Conservation (phyloP, 2,888 invertebrate species). For the Trisateles emortualis region DNA sequence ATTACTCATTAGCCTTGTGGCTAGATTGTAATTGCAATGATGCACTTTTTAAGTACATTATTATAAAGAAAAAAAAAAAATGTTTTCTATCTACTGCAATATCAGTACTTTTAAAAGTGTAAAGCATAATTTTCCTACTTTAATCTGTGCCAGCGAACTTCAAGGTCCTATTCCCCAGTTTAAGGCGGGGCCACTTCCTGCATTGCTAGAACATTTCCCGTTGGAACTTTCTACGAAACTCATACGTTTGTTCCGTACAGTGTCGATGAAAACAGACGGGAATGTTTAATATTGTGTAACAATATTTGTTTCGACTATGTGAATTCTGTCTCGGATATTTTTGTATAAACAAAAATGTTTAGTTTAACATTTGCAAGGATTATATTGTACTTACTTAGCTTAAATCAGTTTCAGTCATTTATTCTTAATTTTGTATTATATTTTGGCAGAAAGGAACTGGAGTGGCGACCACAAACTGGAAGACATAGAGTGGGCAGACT, state of each 20-base stretch:
- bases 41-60: no score
- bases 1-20: no score
- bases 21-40: no score
- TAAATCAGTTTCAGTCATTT: no score
- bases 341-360: not conserved
- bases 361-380: not conserved
- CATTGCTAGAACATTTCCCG: slow-evolving; percentile 27
- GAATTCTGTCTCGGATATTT: slow-evolving; percentile 4
- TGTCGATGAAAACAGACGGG: slow-evolving; percentile 27
- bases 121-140: not conserved
- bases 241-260: slow-evolving; percentile 33
- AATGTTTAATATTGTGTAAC: slow-evolving; percentile 36
- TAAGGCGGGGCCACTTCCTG: slow-evolving; percentile 21
- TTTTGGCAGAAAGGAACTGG: no score
- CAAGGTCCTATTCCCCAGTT: slow-evolving; percentile 5
- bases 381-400: no score
- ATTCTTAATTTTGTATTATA: no score
- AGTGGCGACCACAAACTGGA: no score
- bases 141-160: not conserved
- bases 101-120: no score
- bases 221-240: slow-evolving; percentile 21
- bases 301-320: slow-evolving; percentile 18
- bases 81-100: no score
- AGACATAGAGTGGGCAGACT: no score
- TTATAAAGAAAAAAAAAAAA: no score